Base-by-base conservation (phyloP, 2,888 invertebrate species). In the Prenolepis imparis region DNA sequence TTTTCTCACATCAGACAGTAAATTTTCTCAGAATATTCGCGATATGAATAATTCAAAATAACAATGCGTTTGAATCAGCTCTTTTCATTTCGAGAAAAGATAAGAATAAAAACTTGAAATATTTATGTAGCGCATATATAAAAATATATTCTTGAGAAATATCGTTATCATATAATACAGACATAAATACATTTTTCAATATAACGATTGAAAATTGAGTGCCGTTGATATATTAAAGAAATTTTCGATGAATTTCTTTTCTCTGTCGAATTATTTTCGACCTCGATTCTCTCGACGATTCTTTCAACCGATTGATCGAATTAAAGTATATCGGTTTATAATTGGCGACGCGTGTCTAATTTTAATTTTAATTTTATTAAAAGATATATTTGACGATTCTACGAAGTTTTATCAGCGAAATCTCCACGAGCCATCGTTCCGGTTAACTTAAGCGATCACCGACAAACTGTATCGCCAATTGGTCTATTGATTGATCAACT, bases 401-500 rank as follows among this genome's bases (percentile, higher is more conserved):
- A 41, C 21, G 15, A 64, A 66, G 36, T 41, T 36, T 36, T 18
- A 18, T n/a, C 12, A 18, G 8, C 36, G 21, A 48, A 63, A 81
- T 73, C 52, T 21, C 61, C 61, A 57, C 59, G 52, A 66, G 44
- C 44, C 55, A 12, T 41, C 63, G 36, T 52, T 44, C 67, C 74
- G 48, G 28, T 67, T 68, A 81, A 73, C 57, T 70, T 55, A 63
- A 77, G 63, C 61, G 84, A 55, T 75, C 41, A 72, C 57, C 63
- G 59, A 67, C 77, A 82, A 84, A 86, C 84, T 84, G 75, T 73
- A 81, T 39, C 64, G 28, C 21, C 28, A 28, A 82, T 81, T 67
- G 72, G 73, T n/a, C 48, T 24, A 64, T 59, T 75, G 84, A 81
- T 68, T 82, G 85, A 57, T 57, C 57, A 48, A 48, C 74, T 52